Evolutionary conservation across 2,797 vertebrate genomes (phyloP), one percentile per base, ranked within the genome.

Genomic region (Gambelia wislizenii): DNA sequence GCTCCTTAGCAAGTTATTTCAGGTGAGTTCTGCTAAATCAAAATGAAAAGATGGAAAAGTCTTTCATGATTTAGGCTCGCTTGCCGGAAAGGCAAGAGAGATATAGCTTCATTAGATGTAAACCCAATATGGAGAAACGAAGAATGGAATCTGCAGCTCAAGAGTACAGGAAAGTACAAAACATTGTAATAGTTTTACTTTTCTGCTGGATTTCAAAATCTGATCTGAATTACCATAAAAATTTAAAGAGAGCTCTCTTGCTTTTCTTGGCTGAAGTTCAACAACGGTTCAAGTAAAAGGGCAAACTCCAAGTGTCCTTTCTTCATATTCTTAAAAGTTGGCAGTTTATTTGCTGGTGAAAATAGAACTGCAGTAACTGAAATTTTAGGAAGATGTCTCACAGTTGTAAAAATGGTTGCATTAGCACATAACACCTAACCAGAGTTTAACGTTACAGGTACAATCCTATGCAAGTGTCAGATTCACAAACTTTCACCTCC

Each of bases 141-240:
- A 39, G 67, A 69, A 69, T 70, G 30, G 72, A 54, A 49, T 84
- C 14, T 49, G 44, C 13, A 69, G 7, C 16, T 25, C 33, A 7
- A n/a, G 47, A 72, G 83, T 22, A 54, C 47, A 39, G n/a, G 64
- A 20, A 54, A 54, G n/a, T 72, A 52, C 22, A 39, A 84, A 70
- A 72, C 39, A 79, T 61, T 82, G 22, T 54, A 72, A 39, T 84
- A n/a, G 49, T 36, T 72, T 72, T 72, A n/a, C n/a, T 84, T 84
- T 84, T 84, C 72, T 72, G 33, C 18, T 72, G 7, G 42, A 72
- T 84, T 54, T 72, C 10, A 39, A 6, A 54, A 25, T 72, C 8
- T 54, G 18, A 54, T 84, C 47, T 39, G 20, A 84, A 72, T 72
- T 70, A 83, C 33, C n/a, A 49, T 25, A 54, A 25, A n/a, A 49